Evolutionary conservation across 2,888 invertebrate species (phyloP).

Genomic region (Tinea trinotella): DNA sequence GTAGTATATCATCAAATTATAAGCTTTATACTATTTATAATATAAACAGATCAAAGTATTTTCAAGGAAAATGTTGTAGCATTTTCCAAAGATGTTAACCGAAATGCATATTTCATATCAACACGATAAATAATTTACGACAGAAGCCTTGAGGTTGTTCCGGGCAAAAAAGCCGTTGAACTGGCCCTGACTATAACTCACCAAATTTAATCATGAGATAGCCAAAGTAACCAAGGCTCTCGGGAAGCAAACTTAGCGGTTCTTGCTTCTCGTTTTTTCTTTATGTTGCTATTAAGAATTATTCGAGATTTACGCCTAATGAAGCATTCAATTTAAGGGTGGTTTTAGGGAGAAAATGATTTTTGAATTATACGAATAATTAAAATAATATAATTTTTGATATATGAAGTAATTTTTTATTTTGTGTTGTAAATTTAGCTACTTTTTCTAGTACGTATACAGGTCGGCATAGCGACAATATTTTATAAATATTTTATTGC

Average conservation of each 20-base stretch:
- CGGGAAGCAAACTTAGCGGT: not conserved
- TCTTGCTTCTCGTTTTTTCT: not conserved
- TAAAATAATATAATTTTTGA: too few species aligned
- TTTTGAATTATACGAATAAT: too few species aligned
- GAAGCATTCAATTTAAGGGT: slow-evolving; percentile 10
- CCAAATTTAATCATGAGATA: slow-evolving; percentile 51
- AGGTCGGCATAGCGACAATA: too few species aligned
- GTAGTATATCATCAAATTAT: not conserved
- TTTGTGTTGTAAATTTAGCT: too few species aligned
- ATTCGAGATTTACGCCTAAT: slow-evolving; percentile 3
- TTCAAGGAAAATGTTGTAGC: not conserved
- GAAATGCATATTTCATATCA: slow-evolving; percentile 48
- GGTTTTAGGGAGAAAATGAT: not conserved
- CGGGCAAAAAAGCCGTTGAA: slow-evolving; percentile 42
- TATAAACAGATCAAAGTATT: not conserved
- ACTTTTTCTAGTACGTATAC: too few species aligned
- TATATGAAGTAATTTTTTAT: too few species aligned
- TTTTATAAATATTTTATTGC: too few species aligned
- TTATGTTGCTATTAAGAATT: slow-evolving; percentile 7
- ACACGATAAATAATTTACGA: slow-evolving; percentile 47
- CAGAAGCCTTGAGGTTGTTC: slow-evolving; percentile 25
- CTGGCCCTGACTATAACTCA: slow-evolving; percentile 48
- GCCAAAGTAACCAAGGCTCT: not conserved
- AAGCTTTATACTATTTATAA: not conserved
- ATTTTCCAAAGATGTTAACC: not conserved